Percentiles rank a stretch among this genome's conserved stretches.
These are phyloP conservation scores for Cynopterus brachyotis DNA, from an alignment of 2,113 vertebrate genomes.

Conservation along the genomic window DNA sequence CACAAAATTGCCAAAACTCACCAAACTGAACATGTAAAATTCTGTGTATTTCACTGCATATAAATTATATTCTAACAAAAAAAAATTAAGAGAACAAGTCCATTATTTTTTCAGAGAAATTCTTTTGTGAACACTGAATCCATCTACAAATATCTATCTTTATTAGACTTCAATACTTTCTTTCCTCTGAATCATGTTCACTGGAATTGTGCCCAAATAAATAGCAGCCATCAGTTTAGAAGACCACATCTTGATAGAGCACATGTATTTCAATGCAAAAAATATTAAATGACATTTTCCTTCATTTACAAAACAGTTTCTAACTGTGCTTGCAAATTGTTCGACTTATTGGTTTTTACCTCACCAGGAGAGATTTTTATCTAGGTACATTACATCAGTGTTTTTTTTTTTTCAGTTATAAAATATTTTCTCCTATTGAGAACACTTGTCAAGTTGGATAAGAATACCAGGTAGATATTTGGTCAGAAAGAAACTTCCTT, in stretches of 20 bases:
- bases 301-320: slow-evolving; percentile 41
- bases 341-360: neutral
- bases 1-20: neutral
- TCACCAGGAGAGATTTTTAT: neutral
- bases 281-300: neutral
- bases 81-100: neutral
- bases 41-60: neutral
- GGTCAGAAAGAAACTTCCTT: neutral
- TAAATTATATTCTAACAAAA: neutral
- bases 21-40: neutral
- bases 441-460: neutral
- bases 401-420: neutral
- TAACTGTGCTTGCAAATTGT: neutral
- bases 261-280: neutral
- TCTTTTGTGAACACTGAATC: neutral
- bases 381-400: neutral
- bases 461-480: slow-evolving; percentile 21
- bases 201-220: neutral
- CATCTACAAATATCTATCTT: neutral
- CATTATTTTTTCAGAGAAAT: slow-evolving; percentile 24
- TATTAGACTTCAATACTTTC: neutral
- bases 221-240: neutral
- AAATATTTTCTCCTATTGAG: neutral
- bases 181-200: neutral
- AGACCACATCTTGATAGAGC: neutral